A percentile compares a stretch with the other conserved stretches of the same genome.
Evolutionary conservation across 2,113 vertebrate species (phyloP).

Genomic region (Poicephalus gulielmi): DNA sequence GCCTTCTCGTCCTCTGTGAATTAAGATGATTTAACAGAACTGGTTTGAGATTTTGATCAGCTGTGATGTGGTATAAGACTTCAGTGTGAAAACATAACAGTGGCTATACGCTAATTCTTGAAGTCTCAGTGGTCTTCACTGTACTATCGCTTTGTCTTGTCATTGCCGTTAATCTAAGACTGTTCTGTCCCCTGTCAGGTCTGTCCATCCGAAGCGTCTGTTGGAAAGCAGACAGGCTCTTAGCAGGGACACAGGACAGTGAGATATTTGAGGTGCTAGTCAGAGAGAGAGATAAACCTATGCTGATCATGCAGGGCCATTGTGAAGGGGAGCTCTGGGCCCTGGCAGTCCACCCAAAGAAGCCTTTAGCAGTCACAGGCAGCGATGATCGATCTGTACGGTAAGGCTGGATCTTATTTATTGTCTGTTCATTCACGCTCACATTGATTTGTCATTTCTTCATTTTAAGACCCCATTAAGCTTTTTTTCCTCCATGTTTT

Average conservation of each 20-base stretch:
- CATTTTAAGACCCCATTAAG: background rate
- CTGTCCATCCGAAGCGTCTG: conserved; percentile 96
- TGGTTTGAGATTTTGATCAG: background rate
- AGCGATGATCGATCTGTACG: conserved; percentile 94
- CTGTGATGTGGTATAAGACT: background rate
- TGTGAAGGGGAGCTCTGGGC: conserved; percentile 98
- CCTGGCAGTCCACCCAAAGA: conserved; percentile 92
- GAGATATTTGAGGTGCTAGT: conserved; percentile 98
- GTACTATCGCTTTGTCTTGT: background rate
- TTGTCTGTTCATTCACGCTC: rapidly evolving
- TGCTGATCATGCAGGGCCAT: conserved; percentile 95
- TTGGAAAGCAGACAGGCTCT: conserved; percentile 92
- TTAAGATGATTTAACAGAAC: background rate
- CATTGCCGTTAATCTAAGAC: background rate
- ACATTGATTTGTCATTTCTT: background rate
- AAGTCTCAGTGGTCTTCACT: background rate
- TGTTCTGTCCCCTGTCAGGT: conserved; percentile 70
- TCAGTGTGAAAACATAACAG: background rate
- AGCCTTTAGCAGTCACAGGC: conserved; percentile 91
- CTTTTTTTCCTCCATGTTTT: background rate
- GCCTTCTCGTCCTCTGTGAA: background rate
- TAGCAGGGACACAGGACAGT: conserved; percentile 95
- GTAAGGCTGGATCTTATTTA: conserved; percentile 60
- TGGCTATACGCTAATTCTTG: background rate
- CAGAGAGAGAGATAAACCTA: conserved; percentile 91